A percentile compares a stretch with the other conserved stretches of the same genome.
These are phyloP conservation scores for Pyrrhia umbra DNA, from an alignment of 2,888 invertebrate species.

Conservation along the genomic window DNA sequence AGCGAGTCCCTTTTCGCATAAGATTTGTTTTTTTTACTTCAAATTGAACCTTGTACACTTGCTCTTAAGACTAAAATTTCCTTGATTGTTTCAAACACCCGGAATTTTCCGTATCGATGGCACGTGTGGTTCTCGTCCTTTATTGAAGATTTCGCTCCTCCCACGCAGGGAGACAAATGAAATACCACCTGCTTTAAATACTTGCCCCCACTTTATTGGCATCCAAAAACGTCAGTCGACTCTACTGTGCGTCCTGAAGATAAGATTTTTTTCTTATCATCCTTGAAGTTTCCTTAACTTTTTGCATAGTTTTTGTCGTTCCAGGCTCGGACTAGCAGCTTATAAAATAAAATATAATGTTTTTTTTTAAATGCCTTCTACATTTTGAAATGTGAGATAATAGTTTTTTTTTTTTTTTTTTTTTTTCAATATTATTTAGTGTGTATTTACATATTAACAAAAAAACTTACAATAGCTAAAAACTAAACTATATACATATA, in stretches of 20 bases:
- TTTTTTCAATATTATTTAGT: no score
- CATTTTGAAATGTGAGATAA: no score
- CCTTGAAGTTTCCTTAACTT: neutral
- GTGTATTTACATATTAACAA: no score
- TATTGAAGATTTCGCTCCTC: slow-evolving; percentile 84
- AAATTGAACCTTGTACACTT: slow-evolving; percentile 64
- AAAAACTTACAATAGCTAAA: no score
- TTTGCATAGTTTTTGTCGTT: no score
- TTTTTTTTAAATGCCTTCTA: no score
- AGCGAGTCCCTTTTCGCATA: slow-evolving; percentile 80
- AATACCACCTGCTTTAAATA: slow-evolving; percentile 86
- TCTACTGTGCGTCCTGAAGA: slow-evolving; percentile 25
- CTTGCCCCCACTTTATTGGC: slow-evolving; percentile 76
- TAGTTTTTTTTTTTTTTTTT: no score
- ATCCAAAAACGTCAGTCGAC: slow-evolving; percentile 72
- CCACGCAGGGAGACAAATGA: slow-evolving; percentile 77
- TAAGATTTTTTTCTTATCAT: neutral
- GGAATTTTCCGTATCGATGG: slow-evolving; percentile 85
- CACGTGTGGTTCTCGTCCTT: slow-evolving; percentile 87
- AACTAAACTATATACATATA: no score
- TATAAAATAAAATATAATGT: no score
- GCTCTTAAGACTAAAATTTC: slow-evolving; percentile 49
- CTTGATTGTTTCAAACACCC: slow-evolving; percentile 51
- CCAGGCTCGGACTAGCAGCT: no score
- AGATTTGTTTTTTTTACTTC: slow-evolving; percentile 65